Percentiles rank a stretch among this genome's conserved stretches.
Evolutionary conservation across 2,888 invertebrate genomes (phyloP).

Genomic region (Eupithecia exiguata): DNA sequence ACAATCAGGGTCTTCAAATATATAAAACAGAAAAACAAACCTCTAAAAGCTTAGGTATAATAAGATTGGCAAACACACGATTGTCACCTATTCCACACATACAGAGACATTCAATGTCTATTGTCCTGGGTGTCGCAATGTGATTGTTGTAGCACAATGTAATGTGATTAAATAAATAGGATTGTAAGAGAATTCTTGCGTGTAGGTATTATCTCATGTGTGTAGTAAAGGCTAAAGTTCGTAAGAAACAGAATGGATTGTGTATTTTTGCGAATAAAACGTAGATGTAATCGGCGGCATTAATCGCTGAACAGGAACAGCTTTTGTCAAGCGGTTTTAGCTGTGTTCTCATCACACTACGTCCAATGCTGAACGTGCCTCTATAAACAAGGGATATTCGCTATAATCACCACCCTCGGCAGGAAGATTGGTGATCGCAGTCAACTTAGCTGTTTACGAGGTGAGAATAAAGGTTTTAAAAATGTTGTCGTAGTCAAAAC

Average conservation of each 20-base stretch:
- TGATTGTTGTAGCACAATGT: conserved; percentile 21
- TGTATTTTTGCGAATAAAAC: too few relatives aligned
- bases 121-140: conserved; percentile 42
- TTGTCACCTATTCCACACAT: conserved; percentile 53
- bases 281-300: background rate
- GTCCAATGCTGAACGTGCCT: too few relatives aligned
- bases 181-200: conserved; percentile 8
- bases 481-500: too few relatives aligned
- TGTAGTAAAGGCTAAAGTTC: background rate
- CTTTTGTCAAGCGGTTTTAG: background rate
- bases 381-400: too few relatives aligned
- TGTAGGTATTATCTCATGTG: background rate
- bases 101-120: conserved; percentile 42
- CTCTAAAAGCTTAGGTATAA: background rate
- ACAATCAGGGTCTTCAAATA: background rate
- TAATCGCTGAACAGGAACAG: background rate
- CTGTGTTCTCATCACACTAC: background rate
- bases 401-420: too few relatives aligned
- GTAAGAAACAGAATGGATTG: background rate
- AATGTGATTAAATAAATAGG: conserved; percentile 3
- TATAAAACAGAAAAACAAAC: background rate
- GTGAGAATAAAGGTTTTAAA: too few relatives aligned
- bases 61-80: conserved; percentile 48
- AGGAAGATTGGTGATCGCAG: too few relatives aligned
- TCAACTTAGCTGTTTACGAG: too few relatives aligned